Percentiles rank a stretch among this genome's conserved stretches.
Evolutionary conservation across 2,113 vertebrate genomes (phyloP).

Genomic region (Sinocyclocheilus maitianheensis): DNA sequence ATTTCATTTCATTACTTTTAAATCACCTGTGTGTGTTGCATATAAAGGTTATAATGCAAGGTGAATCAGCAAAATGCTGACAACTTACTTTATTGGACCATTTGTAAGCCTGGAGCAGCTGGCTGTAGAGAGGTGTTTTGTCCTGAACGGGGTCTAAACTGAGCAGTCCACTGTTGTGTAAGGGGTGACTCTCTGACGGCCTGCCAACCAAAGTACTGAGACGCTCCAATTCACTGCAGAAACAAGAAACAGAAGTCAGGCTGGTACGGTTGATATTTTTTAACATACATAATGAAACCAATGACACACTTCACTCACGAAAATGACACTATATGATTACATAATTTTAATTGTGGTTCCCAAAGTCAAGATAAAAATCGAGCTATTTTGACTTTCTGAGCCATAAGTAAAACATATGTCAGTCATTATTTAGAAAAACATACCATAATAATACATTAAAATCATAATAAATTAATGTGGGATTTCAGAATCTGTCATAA

Average conservation of each 20-base stretch:
- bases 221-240: constrained; percentile 83
- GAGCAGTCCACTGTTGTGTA: constrained; percentile 93
- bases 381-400: not conserved
- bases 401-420: not conserved
- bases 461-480: no score
- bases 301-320: not conserved
- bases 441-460: no score
- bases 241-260: not conserved
- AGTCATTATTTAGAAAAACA: no score
- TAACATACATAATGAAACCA: not conserved
- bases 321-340: no score
- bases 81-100: constrained; percentile 96
- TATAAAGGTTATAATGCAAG: not conserved
- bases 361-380: not conserved
- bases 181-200: constrained; percentile 94
- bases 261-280: not conserved
- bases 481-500: no score
- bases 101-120: constrained; percentile 97
- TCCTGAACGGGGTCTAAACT: constrained; percentile 97
- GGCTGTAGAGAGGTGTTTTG: constrained; percentile 96
- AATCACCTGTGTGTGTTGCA: not conserved
- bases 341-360: not conserved
- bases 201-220: constrained; percentile 93
- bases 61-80: not conserved
- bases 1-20: not conserved